phyloP scores from a whole-genome alignment of 2,797 vertebrate genomes.

The Pelochelys cantorii region DNA sequence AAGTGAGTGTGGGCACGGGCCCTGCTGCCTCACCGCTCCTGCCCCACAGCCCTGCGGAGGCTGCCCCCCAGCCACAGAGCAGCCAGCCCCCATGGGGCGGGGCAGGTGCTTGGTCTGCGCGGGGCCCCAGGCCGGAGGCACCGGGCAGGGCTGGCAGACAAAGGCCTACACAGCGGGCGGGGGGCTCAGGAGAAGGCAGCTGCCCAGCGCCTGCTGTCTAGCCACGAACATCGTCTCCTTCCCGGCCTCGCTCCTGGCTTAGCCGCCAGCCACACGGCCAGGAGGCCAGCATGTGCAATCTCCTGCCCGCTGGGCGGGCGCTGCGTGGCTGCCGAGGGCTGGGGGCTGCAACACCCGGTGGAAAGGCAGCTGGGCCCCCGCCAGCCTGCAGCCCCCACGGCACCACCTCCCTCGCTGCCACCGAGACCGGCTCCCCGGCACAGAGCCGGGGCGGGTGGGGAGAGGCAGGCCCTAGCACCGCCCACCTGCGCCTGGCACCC shows the following conservation, averaged over 20 bases:
- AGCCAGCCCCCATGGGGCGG: too few relatives aligned
- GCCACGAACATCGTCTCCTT: background rate
- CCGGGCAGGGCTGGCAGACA: too few relatives aligned
- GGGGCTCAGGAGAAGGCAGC: background rate
- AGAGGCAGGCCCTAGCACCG: background rate
- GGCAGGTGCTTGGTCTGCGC: too few relatives aligned
- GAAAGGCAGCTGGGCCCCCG: background rate
- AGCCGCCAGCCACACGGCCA: too few relatives aligned
- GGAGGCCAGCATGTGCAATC: too few relatives aligned
- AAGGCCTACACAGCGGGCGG: background rate
- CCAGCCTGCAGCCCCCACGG: accelerated
- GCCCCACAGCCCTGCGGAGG: too few relatives aligned
- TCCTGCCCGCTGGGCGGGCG: accelerated
- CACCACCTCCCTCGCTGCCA: background rate
- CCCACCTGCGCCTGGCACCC: slow-evolving; percentile 13
- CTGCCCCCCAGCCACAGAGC: too few relatives aligned
- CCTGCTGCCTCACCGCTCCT: too few relatives aligned
- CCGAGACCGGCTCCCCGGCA: background rate
- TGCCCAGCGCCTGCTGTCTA: background rate
- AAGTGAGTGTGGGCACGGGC: too few relatives aligned
- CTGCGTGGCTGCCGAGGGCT: accelerated
- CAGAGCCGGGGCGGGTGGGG: background rate
- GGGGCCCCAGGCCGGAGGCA: too few relatives aligned
- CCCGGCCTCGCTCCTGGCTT: background rate
- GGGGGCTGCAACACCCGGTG: accelerated